These are phyloP conservation scores for Acrobasis consociella DNA, from an alignment of 2,888 invertebrate species.

Conservation along the genomic window DNA sequence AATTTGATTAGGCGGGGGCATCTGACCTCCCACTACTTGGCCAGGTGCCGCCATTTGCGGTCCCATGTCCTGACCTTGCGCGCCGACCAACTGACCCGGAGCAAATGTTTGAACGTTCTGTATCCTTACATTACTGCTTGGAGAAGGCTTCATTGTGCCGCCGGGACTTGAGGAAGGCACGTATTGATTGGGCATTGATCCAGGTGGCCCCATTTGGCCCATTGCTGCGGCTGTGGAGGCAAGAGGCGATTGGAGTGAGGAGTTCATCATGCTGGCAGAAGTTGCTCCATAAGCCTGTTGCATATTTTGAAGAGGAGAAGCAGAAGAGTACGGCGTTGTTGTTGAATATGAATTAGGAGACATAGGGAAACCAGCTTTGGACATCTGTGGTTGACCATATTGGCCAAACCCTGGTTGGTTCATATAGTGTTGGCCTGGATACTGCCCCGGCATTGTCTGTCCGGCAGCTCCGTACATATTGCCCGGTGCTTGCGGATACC, in stretches of 20 bases:
- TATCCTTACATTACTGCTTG: conserved; percentile 58
- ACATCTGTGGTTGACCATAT: conserved; percentile 54
- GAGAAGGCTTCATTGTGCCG: conserved; percentile 58
- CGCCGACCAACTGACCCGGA: conserved; percentile 55
- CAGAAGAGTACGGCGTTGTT: conserved; percentile 56
- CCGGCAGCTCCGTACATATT: conserved; percentile 67
- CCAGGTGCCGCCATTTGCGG: conserved; percentile 43
- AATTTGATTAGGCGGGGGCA: conserved; percentile 63
- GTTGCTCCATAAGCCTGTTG: conserved; percentile 71
- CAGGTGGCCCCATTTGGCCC: conserved; percentile 58
- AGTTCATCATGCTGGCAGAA: conserved; percentile 40
- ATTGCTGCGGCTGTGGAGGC: conserved; percentile 45
- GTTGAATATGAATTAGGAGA: conserved; percentile 52
- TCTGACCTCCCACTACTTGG: conserved; percentile 54
- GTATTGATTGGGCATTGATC: conserved; percentile 52
- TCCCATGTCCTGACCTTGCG: conserved; percentile 36
- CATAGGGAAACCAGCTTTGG: conserved; percentile 61
- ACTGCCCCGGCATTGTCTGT: conserved; percentile 62
- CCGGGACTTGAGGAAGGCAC: conserved; percentile 60
- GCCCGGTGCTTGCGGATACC: conserved; percentile 53
- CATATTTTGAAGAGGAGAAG: conserved; percentile 73
- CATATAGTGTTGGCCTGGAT: conserved; percentile 59
- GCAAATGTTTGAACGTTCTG: conserved; percentile 74
- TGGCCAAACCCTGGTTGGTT: conserved; percentile 60
- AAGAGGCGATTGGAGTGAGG: not conserved